phyloP scores from a whole-genome alignment of 2,797 vertebrate species.

The Saxicola maurus region DNA sequence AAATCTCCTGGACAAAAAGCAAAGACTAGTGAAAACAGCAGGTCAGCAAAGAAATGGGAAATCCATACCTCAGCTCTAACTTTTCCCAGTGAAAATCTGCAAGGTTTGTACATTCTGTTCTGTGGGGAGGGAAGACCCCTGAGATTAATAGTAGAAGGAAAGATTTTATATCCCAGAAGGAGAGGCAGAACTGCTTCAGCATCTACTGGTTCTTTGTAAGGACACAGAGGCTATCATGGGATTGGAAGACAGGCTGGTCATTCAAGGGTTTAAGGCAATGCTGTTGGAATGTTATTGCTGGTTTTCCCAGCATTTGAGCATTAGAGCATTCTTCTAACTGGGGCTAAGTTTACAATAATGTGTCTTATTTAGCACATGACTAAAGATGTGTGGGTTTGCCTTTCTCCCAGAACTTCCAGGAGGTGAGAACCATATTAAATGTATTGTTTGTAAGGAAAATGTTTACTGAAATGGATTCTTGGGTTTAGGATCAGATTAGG shows the following conservation, averaged over 20 bases:
- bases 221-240: not conserved
- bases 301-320: not conserved
- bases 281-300: not conserved
- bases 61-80: not conserved
- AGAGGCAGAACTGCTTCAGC: not conserved
- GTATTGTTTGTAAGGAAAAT: not conserved
- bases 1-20: not conserved
- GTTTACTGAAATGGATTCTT: not conserved
- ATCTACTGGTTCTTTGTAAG: not conserved
- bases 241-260: not conserved
- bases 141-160: accelerated
- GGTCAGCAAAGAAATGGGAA: not conserved
- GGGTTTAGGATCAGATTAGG: not conserved
- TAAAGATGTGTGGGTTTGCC: not conserved
- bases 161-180: not conserved
- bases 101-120: not conserved
- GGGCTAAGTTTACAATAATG: not conserved
- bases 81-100: not conserved
- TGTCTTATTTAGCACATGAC: not conserved
- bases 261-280: not conserved
- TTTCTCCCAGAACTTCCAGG: not conserved
- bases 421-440: not conserved
- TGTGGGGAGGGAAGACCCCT: not conserved
- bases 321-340: not conserved
- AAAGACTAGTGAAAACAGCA: not conserved